A percentile compares a stretch with the other conserved stretches of the same genome.
These are phyloP conservation scores for Ictalurus furcatus DNA, from an alignment of 2,113 vertebrate genomes.

Conservation along the genomic window DNA sequence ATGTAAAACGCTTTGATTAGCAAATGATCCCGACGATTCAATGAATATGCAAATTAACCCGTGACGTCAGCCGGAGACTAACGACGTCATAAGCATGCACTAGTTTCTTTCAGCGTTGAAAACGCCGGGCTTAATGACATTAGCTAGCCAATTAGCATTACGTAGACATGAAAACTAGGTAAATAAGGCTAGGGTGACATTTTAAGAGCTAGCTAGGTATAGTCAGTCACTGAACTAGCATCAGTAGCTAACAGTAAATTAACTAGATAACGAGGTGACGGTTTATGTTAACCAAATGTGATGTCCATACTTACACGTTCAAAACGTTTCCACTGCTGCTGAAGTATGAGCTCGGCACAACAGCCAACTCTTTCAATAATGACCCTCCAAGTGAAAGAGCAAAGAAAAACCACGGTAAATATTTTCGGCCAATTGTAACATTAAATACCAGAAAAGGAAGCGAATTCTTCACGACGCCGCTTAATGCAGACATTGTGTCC, in stretches of 20 bases:
- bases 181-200: neutral
- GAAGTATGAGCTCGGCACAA: conserved; percentile 81
- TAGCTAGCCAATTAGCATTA: neutral
- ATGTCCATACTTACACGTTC: conserved; percentile 81
- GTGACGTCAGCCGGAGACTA: neutral
- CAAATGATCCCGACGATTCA: neutral
- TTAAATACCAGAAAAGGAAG: conserved; percentile 59
- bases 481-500: conserved; percentile 67
- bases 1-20: neutral
- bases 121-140: neutral
- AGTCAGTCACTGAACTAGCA: neutral
- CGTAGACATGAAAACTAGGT: neutral
- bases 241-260: neutral
- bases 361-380: conserved; percentile 73
- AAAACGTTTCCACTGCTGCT: conserved; percentile 83
- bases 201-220: no score
- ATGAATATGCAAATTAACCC: neutral
- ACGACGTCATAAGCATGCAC: no score
- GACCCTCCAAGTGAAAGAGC: conserved; percentile 75
- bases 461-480: conserved; percentile 61
- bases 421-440: conserved; percentile 45
- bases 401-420: conserved; percentile 72
- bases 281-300: neutral
- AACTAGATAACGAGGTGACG: no score
- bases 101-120: neutral